A percentile compares a stretch with the other conserved stretches of the same genome.
Evolutionary conservation across 1,140 invertebrate genomes (phyloP).

Genomic region (Apis mellifera): Amel_HAv3.1 CM009931.2:2112001-2112500

Average conservation of each 20-base stretch:
- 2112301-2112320: background rate
- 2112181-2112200: background rate
- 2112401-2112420: background rate
- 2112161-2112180: background rate
- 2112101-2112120: constrained; percentile 14
- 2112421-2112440: too few relatives aligned
- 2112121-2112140: background rate
- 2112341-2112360: background rate
- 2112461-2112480: background rate
- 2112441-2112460: background rate
- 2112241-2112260: constrained; percentile 5
- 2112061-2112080: constrained; percentile 3
- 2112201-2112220: background rate
- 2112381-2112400: too few relatives aligned
- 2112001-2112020: too few relatives aligned
- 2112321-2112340: background rate
- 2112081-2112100: constrained; percentile 20
- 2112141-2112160: background rate
- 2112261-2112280: background rate
- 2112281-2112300: background rate
- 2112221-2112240: background rate
- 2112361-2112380: too few relatives aligned
- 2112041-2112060: constrained; percentile 37
- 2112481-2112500: background rate
- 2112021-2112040: constrained; percentile 16